A percentile compares a stretch with the other conserved stretches of the same genome.
phyloP scores from a whole-genome alignment of 2,888 invertebrate species.

The Catocala sponsa region DNA sequence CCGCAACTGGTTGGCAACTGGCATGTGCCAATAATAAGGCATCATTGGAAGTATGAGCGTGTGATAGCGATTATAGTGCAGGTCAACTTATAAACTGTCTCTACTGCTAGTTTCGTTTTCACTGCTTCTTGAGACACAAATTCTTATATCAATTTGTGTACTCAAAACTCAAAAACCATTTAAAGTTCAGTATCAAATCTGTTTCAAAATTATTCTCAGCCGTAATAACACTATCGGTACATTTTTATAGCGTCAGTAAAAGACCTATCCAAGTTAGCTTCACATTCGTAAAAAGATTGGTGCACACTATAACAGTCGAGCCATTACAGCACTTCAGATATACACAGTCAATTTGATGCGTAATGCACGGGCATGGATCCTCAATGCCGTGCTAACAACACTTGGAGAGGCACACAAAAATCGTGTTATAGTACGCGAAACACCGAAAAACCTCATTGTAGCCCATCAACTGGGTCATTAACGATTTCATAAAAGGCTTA shows the following conservation, averaged over 20 bases:
- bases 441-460: conserved; percentile 65
- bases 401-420: conserved; percentile 64
- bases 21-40: no score
- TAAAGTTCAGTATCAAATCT: neutral
- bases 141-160: no score
- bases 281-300: conserved; percentile 32
- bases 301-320: conserved; percentile 34
- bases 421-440: conserved; percentile 64
- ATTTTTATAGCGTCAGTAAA: conserved; percentile 40
- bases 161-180: no score
- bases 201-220: conserved; percentile 1
- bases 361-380: conserved; percentile 35
- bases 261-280: conserved; percentile 24
- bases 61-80: no score
- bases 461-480: conserved; percentile 79
- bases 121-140: no score
- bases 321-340: conserved; percentile 22
- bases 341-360: conserved; percentile 38
- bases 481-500: conserved; percentile 84
- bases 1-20: no score
- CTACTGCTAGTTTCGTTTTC: no score
- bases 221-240: conserved; percentile 18
- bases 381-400: conserved; percentile 47
- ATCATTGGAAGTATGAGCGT: no score
- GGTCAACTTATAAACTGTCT: no score